Conservation (phyloP, 2,113 vertebrate species). For the Cephalopterus ornatus region DNA sequence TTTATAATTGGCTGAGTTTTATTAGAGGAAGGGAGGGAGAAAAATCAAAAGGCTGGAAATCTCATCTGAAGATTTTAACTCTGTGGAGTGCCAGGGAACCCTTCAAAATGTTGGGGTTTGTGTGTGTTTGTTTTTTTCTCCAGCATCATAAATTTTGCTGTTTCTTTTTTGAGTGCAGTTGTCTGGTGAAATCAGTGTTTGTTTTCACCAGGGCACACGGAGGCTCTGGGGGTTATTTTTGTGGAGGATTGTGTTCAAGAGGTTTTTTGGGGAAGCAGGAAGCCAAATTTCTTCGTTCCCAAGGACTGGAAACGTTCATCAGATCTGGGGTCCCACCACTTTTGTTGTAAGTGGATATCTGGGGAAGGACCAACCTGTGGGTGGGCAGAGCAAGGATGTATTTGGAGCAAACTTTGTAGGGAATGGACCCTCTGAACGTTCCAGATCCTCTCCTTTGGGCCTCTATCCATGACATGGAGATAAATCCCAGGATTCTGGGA, state of each 20-base stretch:
- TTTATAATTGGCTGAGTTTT: neutral
- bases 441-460: neutral
- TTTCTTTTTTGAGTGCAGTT: neutral
- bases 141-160: neutral
- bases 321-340: neutral
- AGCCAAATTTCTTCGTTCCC: neutral
- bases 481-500: neutral
- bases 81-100: neutral
- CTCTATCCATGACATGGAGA: neutral
- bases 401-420: neutral
- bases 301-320: neutral
- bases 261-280: no score
- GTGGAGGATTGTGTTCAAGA: rapidly evolving
- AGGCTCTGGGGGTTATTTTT: neutral
- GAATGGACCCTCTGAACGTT: neutral
- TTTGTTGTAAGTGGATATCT: neutral
- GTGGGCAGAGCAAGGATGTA: neutral
- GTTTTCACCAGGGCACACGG: neutral
- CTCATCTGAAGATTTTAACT: neutral
- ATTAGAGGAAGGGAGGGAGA: neutral
- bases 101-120: neutral
- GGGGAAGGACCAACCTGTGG: neutral
- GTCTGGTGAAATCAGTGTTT: neutral
- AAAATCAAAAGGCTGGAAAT: neutral
- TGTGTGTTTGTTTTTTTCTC: no score